These are phyloP conservation scores for Pteronotus mesoamericanus DNA, from an alignment of 2,797 vertebrate genomes.

Conservation along the genomic window DNA sequence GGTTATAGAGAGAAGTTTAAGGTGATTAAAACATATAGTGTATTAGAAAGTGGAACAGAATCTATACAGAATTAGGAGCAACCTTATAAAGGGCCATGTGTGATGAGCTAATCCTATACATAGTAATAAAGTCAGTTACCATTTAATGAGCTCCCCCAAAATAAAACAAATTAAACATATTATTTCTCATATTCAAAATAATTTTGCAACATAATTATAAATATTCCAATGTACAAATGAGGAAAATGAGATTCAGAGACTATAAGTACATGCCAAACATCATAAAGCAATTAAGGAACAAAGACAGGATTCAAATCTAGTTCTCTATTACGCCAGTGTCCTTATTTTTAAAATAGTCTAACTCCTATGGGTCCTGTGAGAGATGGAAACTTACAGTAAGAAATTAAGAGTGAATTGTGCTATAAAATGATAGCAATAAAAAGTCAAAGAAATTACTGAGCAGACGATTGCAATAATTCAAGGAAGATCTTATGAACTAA, in stretches of 20 bases:
- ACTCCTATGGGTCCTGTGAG: neutral
- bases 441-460: neutral
- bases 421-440: neutral
- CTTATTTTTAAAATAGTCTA: neutral
- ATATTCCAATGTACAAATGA: neutral
- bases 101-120: neutral
- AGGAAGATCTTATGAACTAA: neutral
- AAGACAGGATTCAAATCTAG: neutral
- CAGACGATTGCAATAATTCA: neutral
- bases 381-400: neutral
- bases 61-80: neutral
- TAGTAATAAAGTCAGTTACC: neutral
- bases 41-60: neutral
- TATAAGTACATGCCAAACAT: neutral
- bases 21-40: neutral
- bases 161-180: conserved; percentile 7
- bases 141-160: conserved; percentile 18
- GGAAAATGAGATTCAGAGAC: neutral
- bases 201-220: conserved; percentile 11
- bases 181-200: conserved; percentile 30
- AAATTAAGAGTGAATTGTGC: neutral
- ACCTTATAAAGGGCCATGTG: neutral
- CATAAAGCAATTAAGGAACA: neutral
- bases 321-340: neutral
- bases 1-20: neutral